phyloP scores from a whole-genome alignment of 2,888 invertebrate species.

The Limnephilus lunatus region DNA sequence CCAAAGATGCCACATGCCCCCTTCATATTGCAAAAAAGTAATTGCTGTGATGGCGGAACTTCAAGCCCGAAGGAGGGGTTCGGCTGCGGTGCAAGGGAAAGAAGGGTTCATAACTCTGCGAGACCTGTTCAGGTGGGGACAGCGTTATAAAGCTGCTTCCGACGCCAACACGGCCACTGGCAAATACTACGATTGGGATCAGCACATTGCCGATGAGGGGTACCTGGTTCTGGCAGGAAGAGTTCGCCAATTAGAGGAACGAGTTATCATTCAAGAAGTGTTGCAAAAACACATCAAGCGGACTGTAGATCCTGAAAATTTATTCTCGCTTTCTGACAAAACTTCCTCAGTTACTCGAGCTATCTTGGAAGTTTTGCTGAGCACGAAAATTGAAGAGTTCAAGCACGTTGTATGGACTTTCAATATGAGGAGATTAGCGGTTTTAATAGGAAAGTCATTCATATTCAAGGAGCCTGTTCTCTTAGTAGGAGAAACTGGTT shows the following conservation, averaged over 20 bases:
- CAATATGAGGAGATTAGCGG: slow-evolving; percentile 90
- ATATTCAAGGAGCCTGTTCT: slow-evolving; percentile 95
- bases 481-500: slow-evolving; percentile 97
- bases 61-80: slow-evolving; percentile 88
- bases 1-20: slow-evolving; percentile 90
- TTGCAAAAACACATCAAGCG: slow-evolving; percentile 88
- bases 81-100: slow-evolving; percentile 94
- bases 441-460: slow-evolving; percentile 89
- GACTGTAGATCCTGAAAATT: slow-evolving; percentile 81
- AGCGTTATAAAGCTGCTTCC: slow-evolving; percentile 89
- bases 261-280: slow-evolving; percentile 87
- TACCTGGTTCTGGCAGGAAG: slow-evolving; percentile 95
- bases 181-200: slow-evolving; percentile 94
- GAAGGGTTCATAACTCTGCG: slow-evolving; percentile 95
- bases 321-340: slow-evolving; percentile 83
- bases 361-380: slow-evolving; percentile 82
- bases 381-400: slow-evolving; percentile 78
- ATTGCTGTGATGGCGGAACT: slow-evolving; percentile 94
- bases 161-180: slow-evolving; percentile 77
- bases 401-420: slow-evolving; percentile 96
- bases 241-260: slow-evolving; percentile 91
- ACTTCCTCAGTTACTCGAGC: slow-evolving; percentile 88
- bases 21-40: slow-evolving; percentile 92
- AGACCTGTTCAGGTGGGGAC: slow-evolving; percentile 98
- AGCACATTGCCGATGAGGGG: slow-evolving; percentile 97